Conservation (phyloP, 2,888 invertebrate species). For the Dynastes grantii region DNA sequence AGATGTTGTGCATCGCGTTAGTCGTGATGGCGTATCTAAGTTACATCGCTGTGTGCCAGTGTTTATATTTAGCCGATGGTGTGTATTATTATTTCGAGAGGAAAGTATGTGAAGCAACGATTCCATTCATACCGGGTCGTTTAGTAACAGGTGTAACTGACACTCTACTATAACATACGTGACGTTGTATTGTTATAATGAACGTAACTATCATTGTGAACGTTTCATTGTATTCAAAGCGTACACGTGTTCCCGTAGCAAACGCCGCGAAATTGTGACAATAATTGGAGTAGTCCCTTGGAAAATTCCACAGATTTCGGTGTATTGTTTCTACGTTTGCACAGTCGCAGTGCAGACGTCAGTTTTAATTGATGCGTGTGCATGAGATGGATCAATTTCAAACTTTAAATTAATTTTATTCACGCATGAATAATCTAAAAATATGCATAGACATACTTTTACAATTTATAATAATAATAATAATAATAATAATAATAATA, state of each 20-base stretch:
- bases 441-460: too few species aligned
- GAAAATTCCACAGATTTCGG: background rate
- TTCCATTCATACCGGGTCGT: conserved; percentile 7
- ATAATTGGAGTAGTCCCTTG: background rate
- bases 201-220: background rate
- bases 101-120: background rate
- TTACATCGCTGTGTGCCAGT: background rate
- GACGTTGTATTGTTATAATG: conserved; percentile 2
- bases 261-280: background rate
- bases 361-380: background rate
- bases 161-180: background rate
- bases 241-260: background rate
- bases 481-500: too few species aligned
- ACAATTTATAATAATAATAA: too few species aligned
- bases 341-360: background rate
- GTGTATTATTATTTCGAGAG: conserved; percentile 27
- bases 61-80: conserved; percentile 6
- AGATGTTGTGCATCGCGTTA: conserved; percentile 16
- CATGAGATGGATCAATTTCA: too few species aligned
- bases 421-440: too few species aligned
- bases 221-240: background rate
- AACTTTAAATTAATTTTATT: too few species aligned
- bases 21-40: background rate
- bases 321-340: background rate
- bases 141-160: conserved; percentile 20